Percentiles rank a stretch among this genome's conserved stretches.
phyloP scores from a whole-genome alignment of 2,113 vertebrate species.

The Malurus melanocephalus region DNA sequence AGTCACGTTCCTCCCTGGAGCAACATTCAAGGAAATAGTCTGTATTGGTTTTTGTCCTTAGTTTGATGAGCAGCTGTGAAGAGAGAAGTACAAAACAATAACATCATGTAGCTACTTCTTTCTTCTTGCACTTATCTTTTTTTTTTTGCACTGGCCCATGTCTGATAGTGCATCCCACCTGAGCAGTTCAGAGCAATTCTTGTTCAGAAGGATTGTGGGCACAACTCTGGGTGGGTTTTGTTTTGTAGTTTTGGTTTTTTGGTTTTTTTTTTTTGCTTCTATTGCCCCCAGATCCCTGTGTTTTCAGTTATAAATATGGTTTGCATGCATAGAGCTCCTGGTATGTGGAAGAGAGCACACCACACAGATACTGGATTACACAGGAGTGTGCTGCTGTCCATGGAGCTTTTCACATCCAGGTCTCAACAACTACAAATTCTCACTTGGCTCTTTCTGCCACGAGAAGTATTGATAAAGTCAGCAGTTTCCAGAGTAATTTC shows the following conservation, averaged over 20 bases:
- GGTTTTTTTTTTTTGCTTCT: background rate
- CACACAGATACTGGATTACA: background rate
- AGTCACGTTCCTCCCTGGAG: slow-evolving; percentile 88
- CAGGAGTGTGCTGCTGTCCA: background rate
- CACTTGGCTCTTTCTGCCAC: background rate
- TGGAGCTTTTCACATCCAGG: background rate
- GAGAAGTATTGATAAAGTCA: background rate
- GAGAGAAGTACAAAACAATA: slow-evolving; percentile 26
- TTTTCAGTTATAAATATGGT: background rate
- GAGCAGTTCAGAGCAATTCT: background rate
- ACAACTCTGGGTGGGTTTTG: background rate
- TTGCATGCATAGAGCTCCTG: background rate
- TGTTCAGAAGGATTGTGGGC: background rate
- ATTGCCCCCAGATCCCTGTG: fast-evolving
- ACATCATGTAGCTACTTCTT: background rate
- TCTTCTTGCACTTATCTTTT: background rate
- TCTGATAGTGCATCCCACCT: background rate
- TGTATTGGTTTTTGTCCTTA: slow-evolving; percentile 80
- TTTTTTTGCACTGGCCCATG: background rate
- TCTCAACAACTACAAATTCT: background rate
- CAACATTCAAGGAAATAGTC: slow-evolving; percentile 90
- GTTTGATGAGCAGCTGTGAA: slow-evolving; percentile 83
- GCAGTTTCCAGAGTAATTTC: background rate
- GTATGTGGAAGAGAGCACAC: background rate
- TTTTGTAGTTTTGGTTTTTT: background rate